Conservation (phyloP, 2,797 vertebrate genomes). For the Epinephelus awoara region DNA sequence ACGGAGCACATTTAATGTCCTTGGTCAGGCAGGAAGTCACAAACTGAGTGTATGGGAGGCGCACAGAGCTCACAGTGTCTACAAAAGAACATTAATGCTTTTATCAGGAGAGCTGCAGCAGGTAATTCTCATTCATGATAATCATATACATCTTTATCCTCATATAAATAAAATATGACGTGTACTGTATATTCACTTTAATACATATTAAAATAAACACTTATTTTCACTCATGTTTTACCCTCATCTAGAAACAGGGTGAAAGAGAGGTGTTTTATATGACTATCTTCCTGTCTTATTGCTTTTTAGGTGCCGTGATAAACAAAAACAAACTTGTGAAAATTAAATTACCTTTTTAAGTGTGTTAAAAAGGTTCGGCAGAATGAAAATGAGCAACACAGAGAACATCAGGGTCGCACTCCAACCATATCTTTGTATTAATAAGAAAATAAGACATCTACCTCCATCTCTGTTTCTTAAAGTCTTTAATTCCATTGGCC, state of each 20-base stretch:
- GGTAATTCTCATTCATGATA: background rate
- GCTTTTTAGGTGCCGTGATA: background rate
- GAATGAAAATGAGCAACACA: constrained; percentile 40
- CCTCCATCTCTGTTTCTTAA: no score
- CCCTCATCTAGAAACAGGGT: background rate
- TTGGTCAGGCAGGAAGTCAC: background rate
- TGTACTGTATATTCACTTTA: background rate
- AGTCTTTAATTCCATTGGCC: no score
- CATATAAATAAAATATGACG: background rate
- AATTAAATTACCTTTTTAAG: constrained; percentile 29
- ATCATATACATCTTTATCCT: background rate
- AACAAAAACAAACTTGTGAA: constrained; percentile 9
- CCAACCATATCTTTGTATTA: background rate
- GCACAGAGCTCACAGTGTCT: background rate
- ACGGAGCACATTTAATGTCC: background rate
- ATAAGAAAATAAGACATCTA: no score
- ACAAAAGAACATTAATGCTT: no score
- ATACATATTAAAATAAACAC: background rate
- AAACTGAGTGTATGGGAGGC: no score
- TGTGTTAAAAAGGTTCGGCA: constrained; percentile 7
- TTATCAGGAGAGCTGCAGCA: background rate
- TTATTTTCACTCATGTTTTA: background rate
- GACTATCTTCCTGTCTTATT: background rate
- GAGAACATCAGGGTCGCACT: background rate
- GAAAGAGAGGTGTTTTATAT: background rate